A percentile compares a stretch with the other conserved stretches of the same genome.
Evolutionary conservation across 2,797 vertebrate genomes (phyloP).

Genomic region (Selene dorsalis): DNA sequence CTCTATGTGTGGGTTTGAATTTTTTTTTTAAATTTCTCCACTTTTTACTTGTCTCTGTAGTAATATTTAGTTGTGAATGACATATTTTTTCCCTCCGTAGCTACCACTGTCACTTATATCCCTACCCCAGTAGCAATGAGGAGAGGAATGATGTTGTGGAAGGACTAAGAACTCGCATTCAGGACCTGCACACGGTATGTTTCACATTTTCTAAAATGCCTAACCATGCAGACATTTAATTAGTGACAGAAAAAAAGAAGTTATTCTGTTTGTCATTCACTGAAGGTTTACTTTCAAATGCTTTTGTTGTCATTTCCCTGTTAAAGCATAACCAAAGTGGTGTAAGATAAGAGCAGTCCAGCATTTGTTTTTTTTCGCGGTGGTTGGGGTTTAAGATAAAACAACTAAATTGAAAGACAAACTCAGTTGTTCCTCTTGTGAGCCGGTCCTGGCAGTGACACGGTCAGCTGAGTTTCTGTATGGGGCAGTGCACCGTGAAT

Average conservation of each 20-base stretch:
- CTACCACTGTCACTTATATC: slow-evolving; percentile 97
- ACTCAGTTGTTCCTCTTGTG: not conserved
- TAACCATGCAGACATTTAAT: slow-evolving; percentile 19
- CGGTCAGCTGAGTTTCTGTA: slow-evolving; percentile 15
- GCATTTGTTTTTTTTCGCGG: not conserved
- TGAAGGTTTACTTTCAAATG: not conserved
- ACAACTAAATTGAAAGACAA: slow-evolving; percentile 19
- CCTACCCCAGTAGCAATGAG: slow-evolving; percentile 91
- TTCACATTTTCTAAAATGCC: not conserved
- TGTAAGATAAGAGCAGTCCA: slow-evolving; percentile 1
- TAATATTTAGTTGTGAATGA: slow-evolving; percentile 15
- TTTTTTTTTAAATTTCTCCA: too few species aligned
- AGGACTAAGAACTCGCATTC: slow-evolving; percentile 92
- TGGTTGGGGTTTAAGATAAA: not conserved
- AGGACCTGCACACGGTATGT: slow-evolving; percentile 94
- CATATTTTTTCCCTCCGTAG: slow-evolving; percentile 69
- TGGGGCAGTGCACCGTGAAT: slow-evolving; percentile 18
- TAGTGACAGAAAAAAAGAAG: slow-evolving; percentile 1
- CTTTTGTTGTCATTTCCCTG: not conserved
- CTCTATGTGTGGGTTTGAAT: not conserved
- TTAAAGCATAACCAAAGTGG: slow-evolving; percentile 23
- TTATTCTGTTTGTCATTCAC: slow-evolving; percentile 17
- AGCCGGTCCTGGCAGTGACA: not conserved
- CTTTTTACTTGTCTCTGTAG: not conserved
- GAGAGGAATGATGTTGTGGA: slow-evolving; percentile 91